Base-by-base conservation (phyloP, 2,888 invertebrate genomes). In the Lycia hirtaria region DNA sequence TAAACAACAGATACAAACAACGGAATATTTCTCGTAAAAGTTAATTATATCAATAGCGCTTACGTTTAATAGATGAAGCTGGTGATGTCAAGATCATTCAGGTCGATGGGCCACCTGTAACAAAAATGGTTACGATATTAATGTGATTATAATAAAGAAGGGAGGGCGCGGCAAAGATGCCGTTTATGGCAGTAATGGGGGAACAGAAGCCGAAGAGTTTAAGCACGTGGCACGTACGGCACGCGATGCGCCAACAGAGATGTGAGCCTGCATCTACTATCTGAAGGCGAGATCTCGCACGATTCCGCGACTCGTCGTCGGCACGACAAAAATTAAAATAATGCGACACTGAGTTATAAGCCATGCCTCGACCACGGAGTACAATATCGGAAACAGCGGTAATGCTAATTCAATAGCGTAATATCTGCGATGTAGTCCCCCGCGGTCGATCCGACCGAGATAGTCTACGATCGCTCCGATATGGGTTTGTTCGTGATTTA, bases 331-430 rank as follows among this genome's bases (percentile, higher is more conserved):
- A 85, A 85, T 86, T 85, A 83, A 85, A 85, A 82, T 84, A 85
- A 85, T 78, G 76, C 79, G 73, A 76, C 80, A 68, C 73, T 78
- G 83, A 85, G 76, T 79, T 85, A 85, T 83, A 83, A 79, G 73
- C 60, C 80, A 78, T 83, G 78, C 73, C 60, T 68, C 62, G 65
- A 62, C 72, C 65, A 60, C 65, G 66, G 71, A 70, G 72, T 74
- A 81, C 83, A 79, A 85, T 83, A 87, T 84, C 80, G 76, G 70
- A 79, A 85, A 87, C 87, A 88, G 80, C 75, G 83, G 83, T 88
- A 85, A 87, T 89, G 88, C 89, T 91, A 91, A 91, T 90, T 90
- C 88, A 87, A 88, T 85, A 85, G 85, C 85, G 87, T 87, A 90
- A 88, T 88, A 88, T 83, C 81, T 71, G 76, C 76, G 80, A 76